Conservation (phyloP, 1,140 invertebrate species). For the Drusus annulatus region DNA sequence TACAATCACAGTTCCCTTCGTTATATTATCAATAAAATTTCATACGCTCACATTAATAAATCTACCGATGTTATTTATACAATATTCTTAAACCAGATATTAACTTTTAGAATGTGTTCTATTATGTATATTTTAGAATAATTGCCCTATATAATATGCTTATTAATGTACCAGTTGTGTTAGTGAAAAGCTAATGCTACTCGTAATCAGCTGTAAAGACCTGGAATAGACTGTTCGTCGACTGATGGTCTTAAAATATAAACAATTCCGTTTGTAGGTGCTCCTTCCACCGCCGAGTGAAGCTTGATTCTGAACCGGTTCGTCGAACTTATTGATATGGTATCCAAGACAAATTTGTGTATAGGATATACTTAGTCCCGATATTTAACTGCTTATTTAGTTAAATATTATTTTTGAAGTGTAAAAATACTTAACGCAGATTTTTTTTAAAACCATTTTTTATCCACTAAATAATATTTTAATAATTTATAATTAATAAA, state of each 20-base stretch:
- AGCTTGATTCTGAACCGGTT: too few relatives aligned
- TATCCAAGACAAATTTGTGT: too few relatives aligned
- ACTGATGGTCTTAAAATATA: conserved; percentile 1
- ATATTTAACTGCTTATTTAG: too few relatives aligned
- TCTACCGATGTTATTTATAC: conserved; percentile 50
- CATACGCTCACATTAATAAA: conserved; percentile 42
- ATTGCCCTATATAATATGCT: conserved; percentile 58
- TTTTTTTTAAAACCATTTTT: too few relatives aligned
- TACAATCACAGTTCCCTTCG: conserved; percentile 58
- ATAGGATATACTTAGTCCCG: too few relatives aligned
- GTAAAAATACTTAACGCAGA: too few relatives aligned
- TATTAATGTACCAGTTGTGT: conserved; percentile 53
- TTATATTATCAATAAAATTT: conserved; percentile 42
- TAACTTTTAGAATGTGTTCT: conserved; percentile 59
- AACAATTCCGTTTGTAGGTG: not conserved
- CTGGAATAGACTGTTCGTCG: not conserved
- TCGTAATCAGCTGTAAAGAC: conserved; percentile 43
- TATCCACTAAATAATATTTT: too few relatives aligned
- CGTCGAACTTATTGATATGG: too few relatives aligned
- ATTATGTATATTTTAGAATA: conserved; percentile 59
- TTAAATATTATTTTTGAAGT: too few relatives aligned
- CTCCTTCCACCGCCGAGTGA: not conserved
- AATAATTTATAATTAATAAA: too few relatives aligned
- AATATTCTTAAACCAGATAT: conserved; percentile 53
- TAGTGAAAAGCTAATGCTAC: conserved; percentile 55